A percentile compares a stretch with the other conserved stretches of the same genome.
phyloP scores from a whole-genome alignment of 2,888 invertebrate genomes.

The Leptopilina syphax region DNA sequence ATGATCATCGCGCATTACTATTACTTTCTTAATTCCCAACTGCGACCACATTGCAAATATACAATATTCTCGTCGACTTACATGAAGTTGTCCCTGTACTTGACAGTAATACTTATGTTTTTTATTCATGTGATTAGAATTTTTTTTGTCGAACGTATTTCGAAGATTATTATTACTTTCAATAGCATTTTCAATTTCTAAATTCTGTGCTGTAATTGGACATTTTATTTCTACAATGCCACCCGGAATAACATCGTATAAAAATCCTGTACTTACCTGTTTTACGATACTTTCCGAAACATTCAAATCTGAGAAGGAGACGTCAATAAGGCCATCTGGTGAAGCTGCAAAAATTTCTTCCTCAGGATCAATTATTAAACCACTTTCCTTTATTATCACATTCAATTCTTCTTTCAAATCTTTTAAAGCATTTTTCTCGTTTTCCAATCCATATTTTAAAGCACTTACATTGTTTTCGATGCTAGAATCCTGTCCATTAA shows the following conservation, averaged over 20 bases:
- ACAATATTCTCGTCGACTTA: slow-evolving; percentile 57
- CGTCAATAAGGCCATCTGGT: slow-evolving; percentile 53
- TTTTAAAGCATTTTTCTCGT: slow-evolving; percentile 46
- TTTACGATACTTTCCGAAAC: neutral
- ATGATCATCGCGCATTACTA: slow-evolving; percentile 52
- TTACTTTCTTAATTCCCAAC: slow-evolving; percentile 46
- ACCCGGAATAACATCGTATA: slow-evolving; percentile 17
- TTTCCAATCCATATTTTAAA: slow-evolving; percentile 47
- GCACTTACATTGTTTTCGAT: neutral
- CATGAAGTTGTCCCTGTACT: slow-evolving; percentile 59
- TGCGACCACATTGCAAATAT: slow-evolving; percentile 58
- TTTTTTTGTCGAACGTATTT: slow-evolving; percentile 42
- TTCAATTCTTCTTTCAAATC: slow-evolving; percentile 24
- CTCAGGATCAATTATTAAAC: slow-evolving; percentile 49
- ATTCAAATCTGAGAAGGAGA: neutral
- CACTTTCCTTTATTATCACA: slow-evolving; percentile 39
- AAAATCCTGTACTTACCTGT: neutral
- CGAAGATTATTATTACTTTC: neutral
- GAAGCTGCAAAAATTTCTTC: slow-evolving; percentile 47
- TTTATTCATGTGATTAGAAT: slow-evolving; percentile 48
- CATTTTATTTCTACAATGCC: slow-evolving; percentile 55
- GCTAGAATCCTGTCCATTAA: too few species aligned
- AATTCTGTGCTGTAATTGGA: slow-evolving; percentile 25
- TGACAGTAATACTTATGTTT: slow-evolving; percentile 57
- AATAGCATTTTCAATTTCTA: slow-evolving; percentile 44